Evolutionary conservation across 1,140 invertebrate genomes (phyloP).

Genomic region (Brachionus koreanus): DNA sequence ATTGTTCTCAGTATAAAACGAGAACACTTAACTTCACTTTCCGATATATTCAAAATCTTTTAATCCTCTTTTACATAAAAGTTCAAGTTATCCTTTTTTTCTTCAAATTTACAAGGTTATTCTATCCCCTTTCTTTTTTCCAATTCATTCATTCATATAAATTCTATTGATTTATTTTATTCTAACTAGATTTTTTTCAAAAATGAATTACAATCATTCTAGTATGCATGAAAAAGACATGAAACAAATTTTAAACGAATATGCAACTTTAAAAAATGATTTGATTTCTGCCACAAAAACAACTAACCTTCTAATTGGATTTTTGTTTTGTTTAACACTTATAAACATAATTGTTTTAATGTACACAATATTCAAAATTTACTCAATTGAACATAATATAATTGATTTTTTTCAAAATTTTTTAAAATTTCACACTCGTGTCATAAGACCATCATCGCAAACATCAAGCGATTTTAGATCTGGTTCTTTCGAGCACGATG

Average conservation of each 20-base stretch:
- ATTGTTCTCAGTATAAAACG: not conserved
- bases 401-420: slow-evolving; percentile 7
- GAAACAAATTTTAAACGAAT: not conserved
- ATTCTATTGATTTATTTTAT: not conserved
- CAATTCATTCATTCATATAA: not conserved
- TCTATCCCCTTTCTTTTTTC: not conserved
- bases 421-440: slow-evolving; percentile 25
- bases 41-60: not conserved
- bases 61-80: not conserved
- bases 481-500: not conserved
- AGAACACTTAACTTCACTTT: not conserved
- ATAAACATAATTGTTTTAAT: not conserved
- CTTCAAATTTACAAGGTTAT: not conserved
- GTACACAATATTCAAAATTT: not conserved
- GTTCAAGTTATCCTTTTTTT: not conserved
- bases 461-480: not conserved
- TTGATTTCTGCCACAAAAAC: not conserved
- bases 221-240: not conserved
- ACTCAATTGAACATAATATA: not conserved
- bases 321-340: not conserved
- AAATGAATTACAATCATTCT: not conserved
- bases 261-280: not conserved
- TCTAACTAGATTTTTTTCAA: not conserved
- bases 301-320: not conserved
- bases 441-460: not conserved